Evolutionary conservation across 2,113 vertebrate genomes (phyloP).

Genomic region (Chaetodon trifascialis): DNA sequence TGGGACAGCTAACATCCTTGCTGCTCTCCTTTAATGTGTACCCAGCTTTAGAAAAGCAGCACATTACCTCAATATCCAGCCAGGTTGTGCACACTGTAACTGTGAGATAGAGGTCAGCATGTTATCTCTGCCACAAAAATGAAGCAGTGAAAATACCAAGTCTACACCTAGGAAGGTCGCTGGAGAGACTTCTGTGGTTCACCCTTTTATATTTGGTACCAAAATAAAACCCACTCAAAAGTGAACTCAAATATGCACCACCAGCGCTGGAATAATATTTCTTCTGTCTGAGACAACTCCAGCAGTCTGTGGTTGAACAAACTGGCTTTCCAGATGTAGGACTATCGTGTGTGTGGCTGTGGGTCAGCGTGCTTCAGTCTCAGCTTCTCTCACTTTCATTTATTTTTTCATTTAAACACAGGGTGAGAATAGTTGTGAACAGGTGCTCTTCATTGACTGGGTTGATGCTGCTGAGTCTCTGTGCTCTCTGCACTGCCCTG

Average conservation of each 20-base stretch:
- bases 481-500: conserved; percentile 2
- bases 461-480: conserved; percentile 10
- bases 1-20: conserved; percentile 2
- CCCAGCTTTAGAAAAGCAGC: conserved; percentile 6
- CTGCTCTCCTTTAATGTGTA: conserved; percentile 9
- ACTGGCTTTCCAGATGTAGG: conserved; percentile 20
- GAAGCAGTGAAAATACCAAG: conserved; percentile 15
- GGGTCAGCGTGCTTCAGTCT: conserved; percentile 40
- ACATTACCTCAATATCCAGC: conserved; percentile 10
- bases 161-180: conserved; percentile 8
- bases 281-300: conserved; percentile 15
- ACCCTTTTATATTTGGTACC: conserved; percentile 28
- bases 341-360: conserved; percentile 28
- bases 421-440: conserved; percentile 16
- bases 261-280: conserved; percentile 33
- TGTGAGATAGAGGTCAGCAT: conserved; percentile 2
- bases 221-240: conserved; percentile 13
- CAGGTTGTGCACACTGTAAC: conserved; percentile 4
- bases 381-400: neutral
- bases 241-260: conserved; percentile 44
- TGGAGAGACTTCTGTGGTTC: conserved; percentile 27
- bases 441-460: conserved; percentile 23
- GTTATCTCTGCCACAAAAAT: conserved; percentile 28
- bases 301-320: conserved; percentile 44
- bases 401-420: conserved; percentile 7